Base-by-base conservation (phyloP, 1,140 invertebrate species). In the Drosophila chauvacae region DNA sequence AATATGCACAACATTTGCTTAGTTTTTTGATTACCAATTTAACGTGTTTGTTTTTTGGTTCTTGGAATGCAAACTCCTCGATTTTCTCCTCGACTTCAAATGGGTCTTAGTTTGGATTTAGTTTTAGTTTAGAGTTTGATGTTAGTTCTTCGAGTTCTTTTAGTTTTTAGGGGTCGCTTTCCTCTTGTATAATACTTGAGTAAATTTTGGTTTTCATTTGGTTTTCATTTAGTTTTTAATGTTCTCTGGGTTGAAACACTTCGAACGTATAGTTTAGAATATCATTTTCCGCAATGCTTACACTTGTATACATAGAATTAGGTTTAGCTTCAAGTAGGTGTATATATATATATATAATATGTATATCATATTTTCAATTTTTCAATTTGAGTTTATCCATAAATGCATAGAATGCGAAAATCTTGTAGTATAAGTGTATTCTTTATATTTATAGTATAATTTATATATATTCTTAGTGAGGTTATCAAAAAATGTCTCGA, bases 181-280 rank as follows among this genome's bases (percentile, higher is more conserved):
- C 58, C 62, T 20, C 58, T 65, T 83, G 64, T 84, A 80, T 82
- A 83, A 83, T 84, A 88, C 84, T 90, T 70, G 81, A 79, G 77
- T 88, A 80, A 73, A 66, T 66, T 77, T 82, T 65, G 61, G 60
- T 66, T 85, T 85, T 53, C 42, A 14, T 63, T 81, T 56, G 51
- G 30, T 62, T 64, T 80, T 35, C 3, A 3, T 23, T 23, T 23
- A 23, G 23, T 23, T 23, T 55, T 55, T 63, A 23, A 58, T 73
- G 70, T 80, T 60, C 48, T 68, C 45, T 37, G 77, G 60, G 55
- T 65, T 80, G 86, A 90, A 88, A 88, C 86, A 78, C 85, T 90
- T 88, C 75, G 58, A 90, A 90, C 86, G 81, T 68, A 85, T 90
- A 90, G 65, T 88, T 88, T 88, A 90, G 85, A 88, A 88, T 88